A percentile compares a stretch with the other conserved stretches of the same genome.
These are phyloP conservation scores for Stictocephala bisonia DNA, from an alignment of 2,888 invertebrate genomes.

Conservation along the genomic window DNA sequence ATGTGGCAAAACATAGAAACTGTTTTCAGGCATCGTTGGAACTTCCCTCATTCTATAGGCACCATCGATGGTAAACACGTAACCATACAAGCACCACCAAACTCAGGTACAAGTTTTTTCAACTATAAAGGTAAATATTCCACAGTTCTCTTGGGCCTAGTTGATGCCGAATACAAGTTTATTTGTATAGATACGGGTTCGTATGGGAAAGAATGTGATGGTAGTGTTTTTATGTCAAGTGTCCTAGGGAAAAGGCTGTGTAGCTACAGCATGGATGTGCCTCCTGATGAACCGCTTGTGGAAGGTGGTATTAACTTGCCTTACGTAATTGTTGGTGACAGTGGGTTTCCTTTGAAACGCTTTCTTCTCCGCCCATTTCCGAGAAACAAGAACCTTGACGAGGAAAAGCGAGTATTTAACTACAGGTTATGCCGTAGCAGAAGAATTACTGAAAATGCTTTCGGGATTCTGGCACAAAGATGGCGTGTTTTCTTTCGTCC, in stretches of 20 bases:
- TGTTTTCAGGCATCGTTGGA: not conserved
- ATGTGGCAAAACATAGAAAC: not conserved
- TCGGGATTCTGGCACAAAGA: constrained; percentile 37
- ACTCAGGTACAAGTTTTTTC: not conserved
- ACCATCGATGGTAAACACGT: no score
- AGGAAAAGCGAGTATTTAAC: constrained; percentile 42
- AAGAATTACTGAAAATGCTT: constrained; percentile 43
- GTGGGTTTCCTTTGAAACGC: no score
- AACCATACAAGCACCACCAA: no score
- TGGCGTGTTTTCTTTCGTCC: constrained; percentile 17
- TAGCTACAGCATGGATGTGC: no score
- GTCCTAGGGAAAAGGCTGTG: not conserved
- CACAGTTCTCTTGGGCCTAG: constrained; percentile 44
- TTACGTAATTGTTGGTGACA: no score
- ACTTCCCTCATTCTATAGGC: not conserved
- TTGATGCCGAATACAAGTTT: constrained; percentile 50
- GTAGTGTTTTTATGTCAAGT: constrained; percentile 46
- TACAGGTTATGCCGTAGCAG: constrained; percentile 36
- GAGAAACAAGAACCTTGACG: constrained; percentile 11
- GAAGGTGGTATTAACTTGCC: not conserved
- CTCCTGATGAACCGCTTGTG: no score
- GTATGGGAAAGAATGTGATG: constrained; percentile 50
- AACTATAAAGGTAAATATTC: constrained; percentile 16
- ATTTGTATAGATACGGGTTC: constrained; percentile 4
- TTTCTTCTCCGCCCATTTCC: constrained; percentile 44